Evolutionary conservation across 1,140 invertebrate genomes (phyloP).

Genomic region (Diorhabda carinulata): DNA sequence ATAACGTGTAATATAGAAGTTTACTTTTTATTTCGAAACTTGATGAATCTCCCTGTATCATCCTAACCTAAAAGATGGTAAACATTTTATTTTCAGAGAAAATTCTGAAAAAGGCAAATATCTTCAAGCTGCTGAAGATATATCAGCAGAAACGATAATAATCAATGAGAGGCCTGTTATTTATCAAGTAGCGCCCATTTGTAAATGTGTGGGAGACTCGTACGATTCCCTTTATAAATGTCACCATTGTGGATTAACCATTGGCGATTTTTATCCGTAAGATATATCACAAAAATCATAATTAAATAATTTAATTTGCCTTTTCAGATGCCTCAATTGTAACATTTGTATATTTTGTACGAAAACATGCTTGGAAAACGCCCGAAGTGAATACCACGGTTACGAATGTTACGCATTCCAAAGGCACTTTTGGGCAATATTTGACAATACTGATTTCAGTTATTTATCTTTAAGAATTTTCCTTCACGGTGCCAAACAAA

Average conservation of each 20-base stretch:
- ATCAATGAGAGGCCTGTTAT: slow-evolving; percentile 25
- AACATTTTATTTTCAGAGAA: slow-evolving; percentile 3
- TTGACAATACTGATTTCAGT: slow-evolving; percentile 21
- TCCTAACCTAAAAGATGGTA: too few species aligned
- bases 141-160: slow-evolving; percentile 15
- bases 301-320: background rate
- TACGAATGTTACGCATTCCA: slow-evolving; percentile 29
- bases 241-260: slow-evolving; percentile 24
- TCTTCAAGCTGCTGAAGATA: slow-evolving; percentile 7
- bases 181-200: slow-evolving; percentile 22
- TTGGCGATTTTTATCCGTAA: slow-evolving; percentile 19
- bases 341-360: slow-evolving; percentile 25
- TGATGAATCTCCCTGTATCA: too few species aligned
- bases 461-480: slow-evolving; percentile 28
- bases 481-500: slow-evolving; percentile 21
- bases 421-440: slow-evolving; percentile 27
- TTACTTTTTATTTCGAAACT: too few species aligned
- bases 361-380: slow-evolving; percentile 9
- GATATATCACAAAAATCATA: background rate
- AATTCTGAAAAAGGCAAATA: slow-evolving; percentile 20
- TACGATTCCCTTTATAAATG: slow-evolving; percentile 20
- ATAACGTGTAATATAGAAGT: too few species aligned
- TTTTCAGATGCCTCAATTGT: slow-evolving; percentile 26
- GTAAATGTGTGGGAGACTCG: slow-evolving; percentile 13
- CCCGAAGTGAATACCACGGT: slow-evolving; percentile 18